Conservation (phyloP, 2,888 invertebrate species). For the Lottia scabra region DNA sequence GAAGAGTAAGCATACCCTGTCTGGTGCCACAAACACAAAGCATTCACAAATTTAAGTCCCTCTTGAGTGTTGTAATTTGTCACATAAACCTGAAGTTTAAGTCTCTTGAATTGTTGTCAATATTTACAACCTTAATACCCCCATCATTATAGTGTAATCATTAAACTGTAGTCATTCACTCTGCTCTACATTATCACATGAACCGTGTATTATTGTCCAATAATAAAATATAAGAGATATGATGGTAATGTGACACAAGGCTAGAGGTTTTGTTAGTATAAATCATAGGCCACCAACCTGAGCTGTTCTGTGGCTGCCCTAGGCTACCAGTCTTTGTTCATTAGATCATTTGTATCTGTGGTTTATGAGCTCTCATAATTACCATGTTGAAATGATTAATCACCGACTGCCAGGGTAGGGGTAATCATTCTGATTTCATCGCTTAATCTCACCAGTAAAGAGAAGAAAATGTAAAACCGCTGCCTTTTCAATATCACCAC, state of each 20-base stretch:
- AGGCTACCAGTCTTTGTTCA: not conserved
- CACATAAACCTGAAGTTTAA: too few species aligned
- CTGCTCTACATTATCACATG: too few species aligned
- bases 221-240: not conserved
- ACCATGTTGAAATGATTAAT: conserved; percentile 5
- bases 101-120: too few species aligned
- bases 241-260: not conserved
- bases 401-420: not conserved
- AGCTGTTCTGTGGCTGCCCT: not conserved
- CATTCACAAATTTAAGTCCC: too few species aligned
- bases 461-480: not conserved
- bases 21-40: too few species aligned
- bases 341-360: not conserved
- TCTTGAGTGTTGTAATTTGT: too few species aligned
- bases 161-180: too few species aligned
- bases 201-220: too few species aligned
- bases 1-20: too few species aligned
- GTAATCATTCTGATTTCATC: conserved; percentile 1
- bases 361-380: conserved; percentile 1
- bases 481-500: not conserved
- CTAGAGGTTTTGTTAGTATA: not conserved
- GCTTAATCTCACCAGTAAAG: not conserved
- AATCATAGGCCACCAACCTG: conserved; percentile 1
- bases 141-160: too few species aligned
- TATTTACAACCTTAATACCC: too few species aligned